Evolutionary conservation across 2,888 invertebrate genomes (phyloP), one percentile per base, ranked within the genome.

Genomic region (Caenorhabditis panamensis): DNA sequence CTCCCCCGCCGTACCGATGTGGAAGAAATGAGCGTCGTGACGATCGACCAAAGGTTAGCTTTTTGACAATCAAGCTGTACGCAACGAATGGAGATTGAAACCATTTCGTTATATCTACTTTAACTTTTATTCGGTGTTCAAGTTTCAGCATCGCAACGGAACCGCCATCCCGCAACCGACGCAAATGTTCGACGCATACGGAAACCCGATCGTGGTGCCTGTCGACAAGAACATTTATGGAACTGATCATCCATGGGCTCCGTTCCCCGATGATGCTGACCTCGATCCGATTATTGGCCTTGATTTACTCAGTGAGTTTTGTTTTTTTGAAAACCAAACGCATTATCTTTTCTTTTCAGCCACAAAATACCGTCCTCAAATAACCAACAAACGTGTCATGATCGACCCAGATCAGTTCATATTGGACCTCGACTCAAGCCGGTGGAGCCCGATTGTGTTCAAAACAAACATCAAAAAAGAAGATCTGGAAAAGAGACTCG

Each of bases 341-440:
- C n/a, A n/a, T n/a, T n/a, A 59, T 16, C 41, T 63, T 49, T 1
- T 18, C 1, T 47, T 67, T 79, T 36, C 66, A 80, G 80, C 51
- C 20, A 54, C 69, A 0, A 69, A 69, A 28, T 71, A 80, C 26
- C 64, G 73, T 18, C 80, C 80, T 13, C 80, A 80, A 69, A 66
- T 75, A 11, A 22, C 64, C 2, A 80, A 80, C 47, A 80, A 80
- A 41, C 69, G 80, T 16, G 41, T 61, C 5, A 75, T 80, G 80
- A 75, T 80, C 18, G 80, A 80, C 36, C 37, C 68, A 0, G 80
- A 80, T 54, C 75, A 75, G 37, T 80, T 80, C 49, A 61, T 80
- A 44, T 41, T 66, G 16, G 80, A 80, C 31, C 53, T 80, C 13
- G 80, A 80, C 41, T 69, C 69, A 1, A 80, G 80, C 37, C 68